phyloP scores from a whole-genome alignment of 2,888 invertebrate species.

The Hyppa rectilinea region DNA sequence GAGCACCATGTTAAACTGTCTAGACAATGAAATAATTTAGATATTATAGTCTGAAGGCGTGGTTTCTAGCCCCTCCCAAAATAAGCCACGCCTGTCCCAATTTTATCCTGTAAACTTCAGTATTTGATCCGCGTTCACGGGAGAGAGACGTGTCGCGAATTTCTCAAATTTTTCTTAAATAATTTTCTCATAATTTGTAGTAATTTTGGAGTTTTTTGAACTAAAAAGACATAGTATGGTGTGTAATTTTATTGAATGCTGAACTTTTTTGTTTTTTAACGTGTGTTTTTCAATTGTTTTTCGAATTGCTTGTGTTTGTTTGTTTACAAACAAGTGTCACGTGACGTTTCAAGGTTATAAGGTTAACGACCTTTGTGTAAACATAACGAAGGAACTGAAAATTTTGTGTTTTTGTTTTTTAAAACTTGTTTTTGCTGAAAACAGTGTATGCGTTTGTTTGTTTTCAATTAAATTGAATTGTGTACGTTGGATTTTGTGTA shows the following conservation, averaged over 20 bases:
- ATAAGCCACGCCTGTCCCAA: slow-evolving; percentile 57
- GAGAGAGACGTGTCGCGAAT: slow-evolving; percentile 15
- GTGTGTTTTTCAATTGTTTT: slow-evolving; percentile 29
- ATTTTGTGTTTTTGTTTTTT: background rate
- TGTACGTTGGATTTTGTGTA: background rate
- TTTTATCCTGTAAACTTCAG: slow-evolving; percentile 34
- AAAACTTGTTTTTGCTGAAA: background rate
- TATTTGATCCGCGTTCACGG: background rate
- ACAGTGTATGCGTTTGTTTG: slow-evolving; percentile 17
- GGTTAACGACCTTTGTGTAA: slow-evolving; percentile 59
- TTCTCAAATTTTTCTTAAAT: background rate
- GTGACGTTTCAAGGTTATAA: slow-evolving; percentile 61
- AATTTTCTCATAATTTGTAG: background rate
- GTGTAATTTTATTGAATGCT: background rate
- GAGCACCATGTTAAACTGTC: slow-evolving; percentile 69
- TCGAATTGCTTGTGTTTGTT: slow-evolving; percentile 65
- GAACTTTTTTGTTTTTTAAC: background rate
- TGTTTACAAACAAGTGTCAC: slow-evolving; percentile 70
- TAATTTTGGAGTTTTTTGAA: background rate
- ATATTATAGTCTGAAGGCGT: slow-evolving; percentile 62
- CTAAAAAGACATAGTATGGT: background rate
- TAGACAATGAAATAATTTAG: slow-evolving; percentile 73
- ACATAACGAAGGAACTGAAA: slow-evolving; percentile 17
- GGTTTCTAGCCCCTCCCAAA: slow-evolving; percentile 52
- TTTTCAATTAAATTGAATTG: slow-evolving; percentile 19